Base-by-base conservation (phyloP, 2,888 invertebrate genomes). In the Linnaemya vulpina region DNA sequence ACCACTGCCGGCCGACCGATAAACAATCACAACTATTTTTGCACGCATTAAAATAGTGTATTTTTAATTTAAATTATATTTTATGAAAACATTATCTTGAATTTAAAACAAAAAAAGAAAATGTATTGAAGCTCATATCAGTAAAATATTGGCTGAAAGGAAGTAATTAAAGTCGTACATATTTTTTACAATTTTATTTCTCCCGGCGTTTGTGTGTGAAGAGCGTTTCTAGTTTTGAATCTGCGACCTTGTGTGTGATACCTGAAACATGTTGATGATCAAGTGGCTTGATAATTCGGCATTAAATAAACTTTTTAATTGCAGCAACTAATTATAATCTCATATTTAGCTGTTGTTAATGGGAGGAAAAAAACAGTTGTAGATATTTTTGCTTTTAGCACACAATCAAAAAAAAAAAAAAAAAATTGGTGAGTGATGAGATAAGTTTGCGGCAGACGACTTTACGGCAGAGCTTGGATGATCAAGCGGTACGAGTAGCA, bases 81-180 rank as follows among this genome's bases (percentile, higher is more conserved):
- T n/a, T 17, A 60, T 60, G 60, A 51, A 67, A 46, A 65, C 46
- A 20, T 55, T 70, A 79, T 65, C 62, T 53, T 63, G 25, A 63
- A 71, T 49, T 51, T 49, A 40, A 30, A 30, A 30, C 2, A 30
- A 30, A 30, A 30, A 30, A 30, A 2, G 30, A 38, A 58, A 71
- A 63, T 30, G 70, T 62, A 63, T 35, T 53, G 53, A 67, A 43
- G 43, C 25, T 70, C 63, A 38, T 80, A 67, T 74, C 67, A 74
- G 67, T 49, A 25, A 51, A 67, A 49, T 49, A 74, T 49, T 67
- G 49, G 51, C 67, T 25, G 53, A 67, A 80, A 74, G 71, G 79
- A 79, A 79, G 77, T 77, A 68, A 79, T 73, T 79, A 79, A 55
- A 73, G 51, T 73, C 71, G 46, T 17, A 46, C 17, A 53, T 22